These are phyloP conservation scores for Acanthisitta chloris DNA, from an alignment of 2,113 vertebrate genomes.

Conservation along the genomic window DNA sequence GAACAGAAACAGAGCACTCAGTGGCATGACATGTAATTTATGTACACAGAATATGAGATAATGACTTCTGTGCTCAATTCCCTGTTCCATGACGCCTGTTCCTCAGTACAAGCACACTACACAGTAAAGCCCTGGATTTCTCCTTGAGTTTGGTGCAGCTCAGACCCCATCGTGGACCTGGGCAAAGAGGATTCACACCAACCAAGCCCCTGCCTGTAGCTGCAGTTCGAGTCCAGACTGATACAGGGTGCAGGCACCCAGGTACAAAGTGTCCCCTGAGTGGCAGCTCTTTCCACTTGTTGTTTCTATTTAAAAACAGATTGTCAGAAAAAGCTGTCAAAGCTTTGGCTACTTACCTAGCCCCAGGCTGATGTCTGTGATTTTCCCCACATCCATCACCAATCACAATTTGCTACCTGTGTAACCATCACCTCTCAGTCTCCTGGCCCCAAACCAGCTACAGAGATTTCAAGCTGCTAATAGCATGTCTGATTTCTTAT, in stretches of 20 bases:
- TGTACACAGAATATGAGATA: background rate
- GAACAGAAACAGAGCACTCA: background rate
- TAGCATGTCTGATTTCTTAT: accelerated
- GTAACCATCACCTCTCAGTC: background rate
- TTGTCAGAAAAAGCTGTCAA: background rate
- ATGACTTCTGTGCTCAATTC: background rate
- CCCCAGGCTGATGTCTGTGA: background rate
- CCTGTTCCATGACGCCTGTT: background rate
- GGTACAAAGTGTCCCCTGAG: background rate
- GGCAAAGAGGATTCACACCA: background rate
- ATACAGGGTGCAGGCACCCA: background rate
- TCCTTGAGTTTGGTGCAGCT: background rate
- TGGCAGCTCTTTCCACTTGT: background rate
- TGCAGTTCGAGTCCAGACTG: background rate
- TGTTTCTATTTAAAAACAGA: background rate
- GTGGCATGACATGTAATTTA: background rate
- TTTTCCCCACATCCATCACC: background rate
- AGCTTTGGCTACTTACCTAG: background rate
- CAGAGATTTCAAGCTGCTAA: background rate
- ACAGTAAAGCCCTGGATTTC: accelerated
- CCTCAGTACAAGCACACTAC: background rate
- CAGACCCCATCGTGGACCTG: accelerated
- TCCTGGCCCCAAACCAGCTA: background rate
- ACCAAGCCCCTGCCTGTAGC: accelerated
- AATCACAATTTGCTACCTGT: background rate